Conservation (phyloP, 2,888 invertebrate genomes). For the Neoaliturus tenellus region DNA sequence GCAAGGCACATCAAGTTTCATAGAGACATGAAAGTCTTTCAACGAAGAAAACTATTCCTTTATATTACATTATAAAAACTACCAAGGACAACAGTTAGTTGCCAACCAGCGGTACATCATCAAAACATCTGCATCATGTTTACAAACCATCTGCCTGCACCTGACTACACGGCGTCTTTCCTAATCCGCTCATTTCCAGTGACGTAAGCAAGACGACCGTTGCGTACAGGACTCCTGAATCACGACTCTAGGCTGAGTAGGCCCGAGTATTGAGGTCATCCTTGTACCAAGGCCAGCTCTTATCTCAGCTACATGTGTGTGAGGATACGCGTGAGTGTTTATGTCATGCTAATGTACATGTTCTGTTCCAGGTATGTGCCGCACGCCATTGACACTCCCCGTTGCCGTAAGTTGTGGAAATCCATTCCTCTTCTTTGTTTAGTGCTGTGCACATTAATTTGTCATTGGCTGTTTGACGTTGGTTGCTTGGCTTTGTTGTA, state of each 20-base stretch:
- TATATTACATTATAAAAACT: no score
- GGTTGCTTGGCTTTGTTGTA: not conserved
- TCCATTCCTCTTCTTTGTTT: not conserved
- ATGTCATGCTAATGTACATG: conserved; percentile 37
- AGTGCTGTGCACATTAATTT: not conserved
- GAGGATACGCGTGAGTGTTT: not conserved
- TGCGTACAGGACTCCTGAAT: conserved; percentile 8
- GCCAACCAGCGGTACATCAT: not conserved
- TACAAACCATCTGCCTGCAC: not conserved
- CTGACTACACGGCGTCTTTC: not conserved
- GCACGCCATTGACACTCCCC: not conserved
- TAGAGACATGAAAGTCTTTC: no score
- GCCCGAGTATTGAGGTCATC: not conserved
- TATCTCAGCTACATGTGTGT: not conserved
- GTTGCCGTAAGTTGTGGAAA: conserved; percentile 32
- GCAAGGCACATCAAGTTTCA: no score
- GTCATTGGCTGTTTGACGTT: not conserved
- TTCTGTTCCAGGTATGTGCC: conserved; percentile 41
- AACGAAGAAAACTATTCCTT: no score
- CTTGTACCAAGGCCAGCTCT: conserved; percentile 6
- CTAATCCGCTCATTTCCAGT: not conserved
- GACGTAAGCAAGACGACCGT: not conserved
- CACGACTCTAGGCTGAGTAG: not conserved
- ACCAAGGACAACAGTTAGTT: not conserved
- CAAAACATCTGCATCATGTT: conserved; percentile 1